These are phyloP conservation scores for Galagoides demidoff DNA, from an alignment of 2,797 vertebrate species.

Conservation along the genomic window DNA sequence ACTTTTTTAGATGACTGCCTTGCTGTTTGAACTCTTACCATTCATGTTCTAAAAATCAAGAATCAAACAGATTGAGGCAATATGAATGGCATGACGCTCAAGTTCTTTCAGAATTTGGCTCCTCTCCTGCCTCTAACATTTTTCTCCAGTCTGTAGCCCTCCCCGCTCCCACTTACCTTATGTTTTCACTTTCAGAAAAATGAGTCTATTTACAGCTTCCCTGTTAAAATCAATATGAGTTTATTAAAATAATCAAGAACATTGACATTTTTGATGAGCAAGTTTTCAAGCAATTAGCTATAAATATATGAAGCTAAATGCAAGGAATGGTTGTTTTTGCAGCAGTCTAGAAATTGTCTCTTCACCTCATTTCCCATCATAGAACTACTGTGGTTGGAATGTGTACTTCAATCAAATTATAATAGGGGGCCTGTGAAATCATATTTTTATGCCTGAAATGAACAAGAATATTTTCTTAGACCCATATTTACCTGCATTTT, in stretches of 20 bases:
- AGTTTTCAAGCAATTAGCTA: background rate
- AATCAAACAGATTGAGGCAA: background rate
- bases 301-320: slow-evolving; percentile 14
- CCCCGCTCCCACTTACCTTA: background rate
- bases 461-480: slow-evolving; percentile 31
- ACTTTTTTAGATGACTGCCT: background rate
- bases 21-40: background rate
- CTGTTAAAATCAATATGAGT: background rate
- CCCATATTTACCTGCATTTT: background rate
- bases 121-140: background rate
- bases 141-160: background rate
- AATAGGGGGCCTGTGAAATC: background rate
- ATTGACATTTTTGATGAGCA: slow-evolving; percentile 20
- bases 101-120: background rate
- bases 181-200: background rate
- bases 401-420: slow-evolving; percentile 17
- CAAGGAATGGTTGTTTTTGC: background rate
- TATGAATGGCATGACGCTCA: background rate
- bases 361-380: background rate
- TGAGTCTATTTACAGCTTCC: background rate
- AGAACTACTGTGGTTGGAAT: background rate
- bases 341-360: background rate
- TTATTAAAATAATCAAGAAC: slow-evolving; percentile 18
- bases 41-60: background rate
- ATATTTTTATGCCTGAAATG: slow-evolving; percentile 36